Base-by-base conservation (phyloP, 2,113 vertebrate species). In the Mustela lutreola region DNA sequence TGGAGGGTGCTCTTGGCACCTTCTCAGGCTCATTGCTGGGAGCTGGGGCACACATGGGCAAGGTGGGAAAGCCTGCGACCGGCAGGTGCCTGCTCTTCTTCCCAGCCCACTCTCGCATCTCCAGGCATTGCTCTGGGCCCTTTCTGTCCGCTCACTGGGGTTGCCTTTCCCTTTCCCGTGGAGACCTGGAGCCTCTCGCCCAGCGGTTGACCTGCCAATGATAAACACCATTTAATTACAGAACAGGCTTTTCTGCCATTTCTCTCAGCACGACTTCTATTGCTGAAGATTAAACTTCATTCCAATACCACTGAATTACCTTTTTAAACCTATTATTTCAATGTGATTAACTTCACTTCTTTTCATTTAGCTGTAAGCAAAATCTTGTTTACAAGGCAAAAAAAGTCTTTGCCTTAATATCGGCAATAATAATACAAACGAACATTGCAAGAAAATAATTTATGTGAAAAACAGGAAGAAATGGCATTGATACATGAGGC, bases 401-500 rank as follows among this genome's bases (percentile, higher is more conserved):
- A 99, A 98, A 98, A 76, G 98, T 97, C 98, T 98, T 98, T 98
- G 98, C 99, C 98, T 98, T 99, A 99, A 99, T 99, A 99, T 99
- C 45, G 95, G 98, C 98, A 99, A 98, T 99, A 99, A 99, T 99
- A 99, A 99, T 99, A 99, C 99, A 99, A 99, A 99, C 96, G 98
- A 99, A 98, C 98, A 98, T 99, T 98, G 98, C 98, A 97, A 98
- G 98, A 98, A 99, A 99, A 99, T 99, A 99, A 99, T 99, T 99
- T 99, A 99, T 99, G 99, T 99, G 99, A 98, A 99, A 99, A 99
- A 99, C 98, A 98, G 99, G 98, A 98, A 98, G 98, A 99, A 99
- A 98, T 99, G 99, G 99, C 99, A 99, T 99, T 99, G 99, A 99
- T 99, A 98, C 99, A 99, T 99, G 99, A 99, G 99, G 99, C 99